Evolutionary conservation across 2,888 invertebrate species (phyloP).

Genomic region (Leptopterna dolabrata): DNA sequence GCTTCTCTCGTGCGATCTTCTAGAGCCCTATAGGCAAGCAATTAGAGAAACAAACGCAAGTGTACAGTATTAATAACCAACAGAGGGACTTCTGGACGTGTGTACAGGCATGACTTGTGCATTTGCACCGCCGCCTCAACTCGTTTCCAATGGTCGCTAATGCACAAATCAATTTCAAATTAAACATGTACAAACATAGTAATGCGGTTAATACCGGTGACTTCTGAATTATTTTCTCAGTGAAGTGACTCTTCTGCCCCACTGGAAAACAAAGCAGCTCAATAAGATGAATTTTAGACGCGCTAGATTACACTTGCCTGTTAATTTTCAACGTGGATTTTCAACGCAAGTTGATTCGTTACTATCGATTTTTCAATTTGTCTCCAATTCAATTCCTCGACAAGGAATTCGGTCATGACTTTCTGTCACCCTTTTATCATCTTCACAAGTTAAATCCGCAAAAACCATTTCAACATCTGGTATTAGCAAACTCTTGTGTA

Average conservation of each 20-base stretch:
- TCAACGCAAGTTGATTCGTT: no score
- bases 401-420: no score
- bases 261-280: background rate
- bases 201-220: background rate
- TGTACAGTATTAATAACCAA: background rate
- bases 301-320: background rate
- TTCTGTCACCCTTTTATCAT: no score
- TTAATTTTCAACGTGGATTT: background rate
- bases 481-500: no score
- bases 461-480: no score
- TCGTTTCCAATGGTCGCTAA: background rate
- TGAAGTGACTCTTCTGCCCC: background rate
- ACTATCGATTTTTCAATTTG: no score
- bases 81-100: background rate
- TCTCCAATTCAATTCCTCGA: no score
- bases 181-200: background rate
- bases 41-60: constrained; percentile 6
- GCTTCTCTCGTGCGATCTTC: constrained; percentile 59
- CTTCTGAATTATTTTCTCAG: background rate
- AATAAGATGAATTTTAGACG: background rate
- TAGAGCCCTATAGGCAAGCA: constrained; percentile 52
- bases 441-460: no score
- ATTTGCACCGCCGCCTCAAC: background rate
- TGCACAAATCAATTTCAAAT: constrained; percentile 3
- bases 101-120: constrained; percentile 1